Percentiles rank a stretch among this genome's conserved stretches.
Conservation (phyloP, 1,140 invertebrate genomes). For the Aphidius gifuensis region DNA sequence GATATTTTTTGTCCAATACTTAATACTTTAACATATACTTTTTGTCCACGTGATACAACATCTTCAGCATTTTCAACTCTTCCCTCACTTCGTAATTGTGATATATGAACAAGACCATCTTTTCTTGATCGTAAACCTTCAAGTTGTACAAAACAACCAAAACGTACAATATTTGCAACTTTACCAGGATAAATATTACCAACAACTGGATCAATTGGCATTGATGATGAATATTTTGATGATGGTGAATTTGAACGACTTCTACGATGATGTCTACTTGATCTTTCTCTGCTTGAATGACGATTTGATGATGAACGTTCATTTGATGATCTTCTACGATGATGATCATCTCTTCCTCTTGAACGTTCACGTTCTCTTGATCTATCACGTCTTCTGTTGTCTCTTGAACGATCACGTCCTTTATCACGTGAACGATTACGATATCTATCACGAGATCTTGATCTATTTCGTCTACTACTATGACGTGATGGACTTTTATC, state of each 20-base stretch:
- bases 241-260: conserved; percentile 16
- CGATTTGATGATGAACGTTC: background rate
- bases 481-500: conserved; percentile 27
- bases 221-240: conserved; percentile 38
- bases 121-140: conserved; percentile 83
- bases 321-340: conserved; percentile 13
- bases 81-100: conserved; percentile 88
- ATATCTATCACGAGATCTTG: conserved; percentile 23
- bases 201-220: conserved; percentile 53
- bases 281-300: conserved; percentile 4
- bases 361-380: conserved; percentile 23
- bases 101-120: conserved; percentile 98
- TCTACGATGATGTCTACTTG: conserved; percentile 1
- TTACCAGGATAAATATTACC: conserved; percentile 87
- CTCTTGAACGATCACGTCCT: too few species aligned
- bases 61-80: conserved; percentile 92
- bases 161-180: conserved; percentile 93
- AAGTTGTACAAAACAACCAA: conserved; percentile 97
- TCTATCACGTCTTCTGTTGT: too few species aligned
- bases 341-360: conserved; percentile 45
- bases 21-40: conserved; percentile 84
- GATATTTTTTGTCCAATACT: conserved; percentile 91
- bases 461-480: conserved; percentile 25
- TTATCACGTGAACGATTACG: too few species aligned
- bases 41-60: conserved; percentile 87